These are phyloP conservation scores for Donacobius atricapilla DNA, from an alignment of 2,113 vertebrate genomes.

Conservation along the genomic window DNA sequence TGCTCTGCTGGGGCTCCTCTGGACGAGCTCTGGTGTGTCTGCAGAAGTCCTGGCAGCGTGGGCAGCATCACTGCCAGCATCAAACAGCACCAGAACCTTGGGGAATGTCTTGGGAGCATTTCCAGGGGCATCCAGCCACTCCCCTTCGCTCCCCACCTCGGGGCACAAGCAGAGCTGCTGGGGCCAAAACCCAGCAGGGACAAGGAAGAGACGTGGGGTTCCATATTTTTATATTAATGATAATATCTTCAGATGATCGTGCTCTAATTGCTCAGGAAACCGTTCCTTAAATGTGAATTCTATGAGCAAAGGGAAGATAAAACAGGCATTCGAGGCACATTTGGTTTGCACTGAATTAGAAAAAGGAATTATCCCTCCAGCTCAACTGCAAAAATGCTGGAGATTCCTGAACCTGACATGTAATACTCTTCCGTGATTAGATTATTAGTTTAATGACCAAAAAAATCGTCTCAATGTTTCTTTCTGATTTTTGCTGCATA, in stretches of 20 bases:
- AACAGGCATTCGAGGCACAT: neutral
- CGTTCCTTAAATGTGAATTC: neutral
- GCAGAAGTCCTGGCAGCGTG: too few species aligned
- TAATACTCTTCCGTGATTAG: neutral
- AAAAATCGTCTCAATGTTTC: neutral
- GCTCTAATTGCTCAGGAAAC: neutral
- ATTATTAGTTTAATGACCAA: neutral
- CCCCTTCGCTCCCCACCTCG: accelerated
- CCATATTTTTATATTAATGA: neutral
- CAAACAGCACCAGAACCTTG: too few species aligned
- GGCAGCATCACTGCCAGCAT: too few species aligned
- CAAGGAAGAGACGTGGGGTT: neutral
- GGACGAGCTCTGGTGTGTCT: too few species aligned
- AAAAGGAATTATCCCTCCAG: neutral
- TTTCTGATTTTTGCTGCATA: neutral
- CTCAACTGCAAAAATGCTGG: neutral
- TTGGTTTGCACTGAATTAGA: neutral
- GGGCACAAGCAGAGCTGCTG: neutral
- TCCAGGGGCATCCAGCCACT: neutral
- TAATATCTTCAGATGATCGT: neutral
- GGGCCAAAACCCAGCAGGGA: neutral
- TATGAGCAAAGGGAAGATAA: neutral
- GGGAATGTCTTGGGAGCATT: too few species aligned
- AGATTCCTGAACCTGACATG: neutral
- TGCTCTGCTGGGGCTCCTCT: too few species aligned